A percentile compares a stretch with the other conserved stretches of the same genome.
Conservation (phyloP, 2,888 invertebrate species). For the Tillus elongatus region DNA sequence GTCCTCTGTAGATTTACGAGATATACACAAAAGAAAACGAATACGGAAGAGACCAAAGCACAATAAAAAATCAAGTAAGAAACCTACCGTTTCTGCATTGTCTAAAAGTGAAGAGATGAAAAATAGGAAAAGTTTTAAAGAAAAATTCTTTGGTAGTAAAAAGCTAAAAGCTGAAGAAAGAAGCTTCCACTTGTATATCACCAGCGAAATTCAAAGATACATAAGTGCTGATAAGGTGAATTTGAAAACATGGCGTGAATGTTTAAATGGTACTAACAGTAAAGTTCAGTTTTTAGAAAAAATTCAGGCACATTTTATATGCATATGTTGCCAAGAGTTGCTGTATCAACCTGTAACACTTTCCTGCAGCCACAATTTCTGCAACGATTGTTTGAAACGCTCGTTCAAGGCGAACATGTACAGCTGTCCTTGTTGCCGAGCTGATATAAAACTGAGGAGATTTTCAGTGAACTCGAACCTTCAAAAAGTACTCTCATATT, state of each 20-base stretch:
- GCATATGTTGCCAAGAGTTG: slow-evolving; percentile 71
- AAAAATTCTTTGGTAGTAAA: slow-evolving; percentile 27
- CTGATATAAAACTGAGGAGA: too few relatives aligned
- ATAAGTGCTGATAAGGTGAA: slow-evolving; percentile 53
- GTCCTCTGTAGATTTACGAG: slow-evolving; percentile 41
- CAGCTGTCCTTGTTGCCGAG: slow-evolving; percentile 62
- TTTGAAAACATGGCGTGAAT: slow-evolving; percentile 60
- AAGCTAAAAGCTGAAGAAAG: slow-evolving; percentile 35
- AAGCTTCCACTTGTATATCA: slow-evolving; percentile 32
- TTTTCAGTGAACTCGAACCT: too few relatives aligned
- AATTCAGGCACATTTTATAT: slow-evolving; percentile 59
- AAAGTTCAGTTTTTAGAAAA: slow-evolving; percentile 55
- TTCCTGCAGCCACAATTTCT: slow-evolving; percentile 66
- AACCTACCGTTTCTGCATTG: neutral
- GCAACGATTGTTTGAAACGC: slow-evolving; percentile 56
- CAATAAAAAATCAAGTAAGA: slow-evolving; percentile 21
- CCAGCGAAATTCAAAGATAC: slow-evolving; percentile 34
- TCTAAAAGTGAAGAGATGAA: too few relatives aligned
- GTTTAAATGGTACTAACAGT: slow-evolving; percentile 44
- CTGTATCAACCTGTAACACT: slow-evolving; percentile 63
- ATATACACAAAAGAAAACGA: slow-evolving; percentile 30
- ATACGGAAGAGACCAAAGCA: slow-evolving; percentile 23
- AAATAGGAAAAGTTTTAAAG: slow-evolving; percentile 9
- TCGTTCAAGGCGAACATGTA: slow-evolving; percentile 56
- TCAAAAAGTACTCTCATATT: too few relatives aligned